Evolutionary conservation across 2,797 vertebrate genomes (phyloP).

Genomic region (Chelon auratus): DNA sequence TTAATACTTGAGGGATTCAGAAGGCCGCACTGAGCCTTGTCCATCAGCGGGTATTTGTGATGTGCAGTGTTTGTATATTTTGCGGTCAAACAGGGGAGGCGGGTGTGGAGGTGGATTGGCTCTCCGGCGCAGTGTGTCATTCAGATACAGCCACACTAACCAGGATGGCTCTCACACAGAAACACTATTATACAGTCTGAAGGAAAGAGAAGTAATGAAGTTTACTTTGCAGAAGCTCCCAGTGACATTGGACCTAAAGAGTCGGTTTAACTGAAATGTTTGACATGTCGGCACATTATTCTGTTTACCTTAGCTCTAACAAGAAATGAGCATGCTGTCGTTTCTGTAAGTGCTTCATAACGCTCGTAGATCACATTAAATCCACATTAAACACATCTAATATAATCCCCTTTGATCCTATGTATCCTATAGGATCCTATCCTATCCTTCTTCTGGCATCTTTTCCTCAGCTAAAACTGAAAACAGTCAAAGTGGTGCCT

Average conservation of each 20-base stretch:
- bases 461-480: slow-evolving; percentile 25
- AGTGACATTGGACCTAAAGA: slow-evolving; percentile 57
- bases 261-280: slow-evolving; percentile 47
- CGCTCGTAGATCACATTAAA: slow-evolving; percentile 39
- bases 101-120: slow-evolving; percentile 38
- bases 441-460: slow-evolving; percentile 9
- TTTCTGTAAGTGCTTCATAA: slow-evolving; percentile 45
- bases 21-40: slow-evolving; percentile 48
- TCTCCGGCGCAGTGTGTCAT: slow-evolving; percentile 42
- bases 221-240: slow-evolving; percentile 61
- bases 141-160: slow-evolving; percentile 47
- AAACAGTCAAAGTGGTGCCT: slow-evolving; percentile 24
- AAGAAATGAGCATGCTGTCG: slow-evolving; percentile 27
- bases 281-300: slow-evolving; percentile 50
- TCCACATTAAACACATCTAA: slow-evolving; percentile 28
- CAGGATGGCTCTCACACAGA: slow-evolving; percentile 57
- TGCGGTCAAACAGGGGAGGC: slow-evolving; percentile 40
- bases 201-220: slow-evolving; percentile 52
- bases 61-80: slow-evolving; percentile 68
- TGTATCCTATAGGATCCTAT: no score
- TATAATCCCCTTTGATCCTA: slow-evolving; percentile 38
- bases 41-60: slow-evolving; percentile 68
- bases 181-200: slow-evolving; percentile 53
- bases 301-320: slow-evolving; percentile 33
- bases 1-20: slow-evolving; percentile 66